Evolutionary conservation across 2,888 invertebrate species (phyloP).

Genomic region (Drosophila borborema): DNA sequence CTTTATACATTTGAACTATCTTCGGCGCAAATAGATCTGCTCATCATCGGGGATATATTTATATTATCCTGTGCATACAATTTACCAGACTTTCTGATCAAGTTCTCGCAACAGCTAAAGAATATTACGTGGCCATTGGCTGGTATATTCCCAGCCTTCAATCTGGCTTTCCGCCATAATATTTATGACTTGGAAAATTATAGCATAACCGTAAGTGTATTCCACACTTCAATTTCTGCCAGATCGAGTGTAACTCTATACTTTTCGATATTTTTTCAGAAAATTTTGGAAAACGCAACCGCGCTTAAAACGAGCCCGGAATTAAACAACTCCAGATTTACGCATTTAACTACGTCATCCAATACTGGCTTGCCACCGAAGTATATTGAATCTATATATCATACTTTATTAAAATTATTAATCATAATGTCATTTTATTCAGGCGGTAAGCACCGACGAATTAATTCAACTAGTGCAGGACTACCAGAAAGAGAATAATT

Average conservation of each 20-base stretch:
- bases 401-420: background rate
- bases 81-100: slow-evolving; percentile 48
- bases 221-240: background rate
- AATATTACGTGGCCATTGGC: slow-evolving; percentile 43
- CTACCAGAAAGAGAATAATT: slow-evolving; percentile 45
- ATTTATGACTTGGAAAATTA: slow-evolving; percentile 49
- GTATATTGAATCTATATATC: background rate
- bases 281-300: slow-evolving; percentile 41
- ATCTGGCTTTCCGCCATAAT: slow-evolving; percentile 59
- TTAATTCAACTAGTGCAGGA: slow-evolving; percentile 38
- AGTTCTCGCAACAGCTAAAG: slow-evolving; percentile 31
- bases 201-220: slow-evolving; percentile 43
- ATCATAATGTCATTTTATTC: background rate
- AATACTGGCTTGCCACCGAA: slow-evolving; percentile 45
- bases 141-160: slow-evolving; percentile 52
- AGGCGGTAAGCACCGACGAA: slow-evolving; percentile 21
- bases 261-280: slow-evolving; percentile 33
- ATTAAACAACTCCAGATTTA: slow-evolving; percentile 50
- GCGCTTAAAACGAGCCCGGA: slow-evolving; percentile 17
- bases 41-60: slow-evolving; percentile 46
- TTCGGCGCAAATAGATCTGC: slow-evolving; percentile 14
- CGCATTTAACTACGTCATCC: slow-evolving; percentile 55
- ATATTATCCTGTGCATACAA: slow-evolving; percentile 54
- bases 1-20: slow-evolving; percentile 61
- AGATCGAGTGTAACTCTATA: background rate